phyloP scores from a whole-genome alignment of 2,888 invertebrate species.

The Abscondita cerata region DNA sequence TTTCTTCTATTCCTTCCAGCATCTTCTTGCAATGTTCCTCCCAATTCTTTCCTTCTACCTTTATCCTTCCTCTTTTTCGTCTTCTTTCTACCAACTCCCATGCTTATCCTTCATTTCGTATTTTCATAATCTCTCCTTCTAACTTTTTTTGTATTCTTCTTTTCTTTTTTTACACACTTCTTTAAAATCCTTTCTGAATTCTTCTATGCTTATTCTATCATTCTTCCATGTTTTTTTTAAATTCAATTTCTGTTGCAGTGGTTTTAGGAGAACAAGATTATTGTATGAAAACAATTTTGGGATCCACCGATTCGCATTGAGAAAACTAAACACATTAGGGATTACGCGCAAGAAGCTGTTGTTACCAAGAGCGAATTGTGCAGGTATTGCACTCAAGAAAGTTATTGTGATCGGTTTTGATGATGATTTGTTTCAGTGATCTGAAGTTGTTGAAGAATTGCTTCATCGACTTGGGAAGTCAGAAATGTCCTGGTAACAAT shows the following conservation, averaged over 20 bases:
- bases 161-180: too few species aligned
- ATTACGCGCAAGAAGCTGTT: slow-evolving; percentile 4
- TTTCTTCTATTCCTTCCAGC: too few species aligned
- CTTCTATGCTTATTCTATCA: not conserved
- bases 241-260: too few species aligned
- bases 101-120: too few species aligned
- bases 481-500: slow-evolving; percentile 15
- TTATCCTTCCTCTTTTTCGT: too few species aligned
- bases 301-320: slow-evolving; percentile 12
- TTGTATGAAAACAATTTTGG: slow-evolving; percentile 9
- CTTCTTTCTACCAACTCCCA: too few species aligned
- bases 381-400: slow-evolving; percentile 10
- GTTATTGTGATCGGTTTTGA: not conserved
- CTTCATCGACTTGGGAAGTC: slow-evolving; percentile 13
- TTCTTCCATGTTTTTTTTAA: too few species aligned
- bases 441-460: slow-evolving; percentile 18
- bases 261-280: slow-evolving; percentile 13
- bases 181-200: slow-evolving; percentile 1
- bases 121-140: too few species aligned
- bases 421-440: slow-evolving; percentile 12
- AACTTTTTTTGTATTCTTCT: too few species aligned
- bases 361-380: slow-evolving; percentile 26
- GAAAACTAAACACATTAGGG: slow-evolving; percentile 21
- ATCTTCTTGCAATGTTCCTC: too few species aligned
- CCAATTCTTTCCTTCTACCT: too few species aligned